A percentile compares a stretch with the other conserved stretches of the same genome.
Conservation (phyloP, 1,140 invertebrate genomes). For the Copidosoma floridanum region DNA sequence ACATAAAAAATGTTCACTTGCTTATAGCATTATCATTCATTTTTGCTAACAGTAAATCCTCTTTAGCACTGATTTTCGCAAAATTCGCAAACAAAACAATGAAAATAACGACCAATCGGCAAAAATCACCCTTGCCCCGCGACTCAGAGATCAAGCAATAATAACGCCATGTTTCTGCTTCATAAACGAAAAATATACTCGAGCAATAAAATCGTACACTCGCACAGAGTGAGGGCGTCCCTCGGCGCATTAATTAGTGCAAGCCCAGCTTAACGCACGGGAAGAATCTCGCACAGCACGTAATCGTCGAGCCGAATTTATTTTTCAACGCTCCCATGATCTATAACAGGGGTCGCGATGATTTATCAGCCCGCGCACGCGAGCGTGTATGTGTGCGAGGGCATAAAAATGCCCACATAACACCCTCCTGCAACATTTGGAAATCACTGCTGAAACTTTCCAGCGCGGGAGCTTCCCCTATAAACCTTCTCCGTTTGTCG, state of each 20-base stretch:
- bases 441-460: too few relatives aligned
- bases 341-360: neutral
- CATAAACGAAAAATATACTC: neutral
- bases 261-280: neutral
- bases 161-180: neutral
- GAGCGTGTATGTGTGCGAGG: neutral
- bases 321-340: neutral
- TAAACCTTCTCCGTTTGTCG: neutral
- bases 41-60: too few relatives aligned
- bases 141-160: too few relatives aligned
- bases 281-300: neutral
- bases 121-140: too few relatives aligned
- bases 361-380: neutral
- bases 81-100: too few relatives aligned
- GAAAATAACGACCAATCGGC: too few relatives aligned
- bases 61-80: too few relatives aligned
- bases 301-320: slow-evolving; percentile 5
- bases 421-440: too few relatives aligned
- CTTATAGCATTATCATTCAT: too few relatives aligned
- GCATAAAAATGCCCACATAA: too few relatives aligned
- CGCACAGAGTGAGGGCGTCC: neutral
- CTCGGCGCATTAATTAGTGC: slow-evolving; percentile 3
- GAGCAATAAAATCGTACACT: neutral
- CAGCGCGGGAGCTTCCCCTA: too few relatives aligned
- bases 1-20: too few relatives aligned